Evolutionary conservation across 2,888 invertebrate genomes (phyloP), one percentile per base, ranked within the genome.

Genomic region (Ectemnius continuus): DNA sequence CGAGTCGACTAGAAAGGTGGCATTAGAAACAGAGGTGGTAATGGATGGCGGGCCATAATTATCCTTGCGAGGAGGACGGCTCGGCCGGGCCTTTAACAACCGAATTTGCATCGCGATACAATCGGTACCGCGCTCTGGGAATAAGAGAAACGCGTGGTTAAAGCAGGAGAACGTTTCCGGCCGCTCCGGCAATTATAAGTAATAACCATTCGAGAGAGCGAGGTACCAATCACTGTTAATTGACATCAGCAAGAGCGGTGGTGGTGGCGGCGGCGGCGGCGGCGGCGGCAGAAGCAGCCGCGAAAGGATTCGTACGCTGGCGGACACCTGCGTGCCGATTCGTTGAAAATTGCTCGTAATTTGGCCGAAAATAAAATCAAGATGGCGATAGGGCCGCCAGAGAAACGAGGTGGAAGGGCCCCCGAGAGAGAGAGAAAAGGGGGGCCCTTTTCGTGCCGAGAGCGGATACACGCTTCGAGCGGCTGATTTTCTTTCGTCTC

Each of bases 191-290:
- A 85, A 85, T 85, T 85, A 85, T 78, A 75, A 74, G 73, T 82
- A 83, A 85, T 83, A 78, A 80, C 75, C 67, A 80, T 81, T 80
- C 74, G 68, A 69, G 67, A 61, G 52, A 58, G 70, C 16, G 71
- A 67, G 71, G 79, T 72, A 76, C 78, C 84, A 81, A 87, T 86
- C 83, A 84, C 83, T 87, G 83, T 83, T 86, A 86, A 87, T 85
- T 85, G 82, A 85, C 82, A 79, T 78, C 76, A 79, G 78, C 70
- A 77, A 65, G 8, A 36, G 36, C 36, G 36, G 11, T 2, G 28
- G 4, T 4, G 28, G 28, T 8, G 23, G 5, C 36, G 11, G 36
- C 8, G 36, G 8, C 2, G 8, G 36, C 36, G 1, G 36, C 2
- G 4, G 8, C 73, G 67, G 76, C 63, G 70, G n/a, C n/a, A n/a